phyloP scores from a whole-genome alignment of 2,797 vertebrate species.

The Crossoptilon crossoptilon region DNA sequence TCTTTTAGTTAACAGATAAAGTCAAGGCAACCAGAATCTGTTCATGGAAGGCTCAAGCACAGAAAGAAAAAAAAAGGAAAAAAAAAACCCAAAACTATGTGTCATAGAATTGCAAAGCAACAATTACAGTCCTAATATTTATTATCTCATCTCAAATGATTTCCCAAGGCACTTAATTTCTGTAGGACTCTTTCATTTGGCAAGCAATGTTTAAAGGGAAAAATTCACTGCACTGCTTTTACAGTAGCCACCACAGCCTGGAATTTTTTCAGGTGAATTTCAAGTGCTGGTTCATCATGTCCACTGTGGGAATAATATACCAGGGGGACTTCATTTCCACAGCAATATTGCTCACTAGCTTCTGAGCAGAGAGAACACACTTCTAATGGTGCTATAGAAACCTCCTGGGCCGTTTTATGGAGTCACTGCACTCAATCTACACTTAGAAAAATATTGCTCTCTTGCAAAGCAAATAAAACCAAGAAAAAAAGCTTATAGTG shows the following conservation, averaged over 20 bases:
- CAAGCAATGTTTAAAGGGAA: neutral
- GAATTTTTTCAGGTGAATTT: conserved; percentile 47
- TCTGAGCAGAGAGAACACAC: neutral
- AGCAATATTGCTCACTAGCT: conserved; percentile 33
- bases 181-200: neutral
- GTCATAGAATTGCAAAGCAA: neutral
- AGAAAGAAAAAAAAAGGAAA: neutral
- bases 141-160: conserved; percentile 30
- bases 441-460: conserved; percentile 46
- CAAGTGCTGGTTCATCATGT: conserved; percentile 21
- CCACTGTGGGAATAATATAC: conserved; percentile 51
- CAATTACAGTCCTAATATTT: neutral
- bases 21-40: conserved; percentile 6
- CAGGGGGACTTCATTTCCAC: conserved; percentile 40
- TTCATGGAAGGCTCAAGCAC: neutral
- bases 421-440: conserved; percentile 38
- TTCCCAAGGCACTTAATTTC: conserved; percentile 29
- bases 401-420: conserved; percentile 52
- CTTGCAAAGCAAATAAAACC: conserved; percentile 61
- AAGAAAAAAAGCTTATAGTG: conserved; percentile 43
- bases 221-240: neutral
- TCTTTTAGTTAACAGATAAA: conserved; percentile 23
- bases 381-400: conserved; percentile 32
- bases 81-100: fast-evolving
- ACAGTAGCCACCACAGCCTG: neutral